Conservation (phyloP, 2,888 invertebrate species). For the Mimumesa dahlbomi region DNA sequence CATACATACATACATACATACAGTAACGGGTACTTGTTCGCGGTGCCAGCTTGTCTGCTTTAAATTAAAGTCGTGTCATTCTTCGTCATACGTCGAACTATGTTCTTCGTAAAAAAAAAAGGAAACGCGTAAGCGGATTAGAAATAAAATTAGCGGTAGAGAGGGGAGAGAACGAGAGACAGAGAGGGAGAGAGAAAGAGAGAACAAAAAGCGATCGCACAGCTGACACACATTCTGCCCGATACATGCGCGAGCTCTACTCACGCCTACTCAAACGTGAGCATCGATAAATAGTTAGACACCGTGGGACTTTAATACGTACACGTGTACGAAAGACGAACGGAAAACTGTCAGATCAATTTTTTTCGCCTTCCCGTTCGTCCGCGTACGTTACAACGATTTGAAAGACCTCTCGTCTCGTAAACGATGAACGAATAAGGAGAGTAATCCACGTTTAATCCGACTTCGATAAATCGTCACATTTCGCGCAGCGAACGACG, state of each 20-base stretch:
- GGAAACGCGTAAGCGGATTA: background rate
- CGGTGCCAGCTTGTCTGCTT: conserved; percentile 50
- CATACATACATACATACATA: background rate
- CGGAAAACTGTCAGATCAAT: background rate
- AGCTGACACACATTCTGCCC: background rate
- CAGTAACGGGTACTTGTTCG: background rate
- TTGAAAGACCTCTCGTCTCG: background rate
- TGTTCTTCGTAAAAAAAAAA: background rate
- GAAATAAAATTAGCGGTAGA: too few species aligned
- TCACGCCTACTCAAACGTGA: background rate
- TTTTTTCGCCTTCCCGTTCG: background rate
- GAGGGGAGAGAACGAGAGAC: too few species aligned
- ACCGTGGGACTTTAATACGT: background rate
- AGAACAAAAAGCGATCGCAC: conserved; percentile 5
- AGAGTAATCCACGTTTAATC: background rate
- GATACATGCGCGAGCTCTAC: background rate
- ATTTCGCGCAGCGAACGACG: too few species aligned
- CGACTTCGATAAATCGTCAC: background rate
- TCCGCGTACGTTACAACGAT: background rate
- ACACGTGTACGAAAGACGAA: background rate
- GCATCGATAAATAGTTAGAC: conserved; percentile 10
- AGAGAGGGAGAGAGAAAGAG: background rate
- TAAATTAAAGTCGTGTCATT: conserved; percentile 37
- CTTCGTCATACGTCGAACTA: conserved; percentile 22
- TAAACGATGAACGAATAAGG: too few species aligned